Conservation (phyloP, 2,113 vertebrate species). For the Bucco capensis region DNA sequence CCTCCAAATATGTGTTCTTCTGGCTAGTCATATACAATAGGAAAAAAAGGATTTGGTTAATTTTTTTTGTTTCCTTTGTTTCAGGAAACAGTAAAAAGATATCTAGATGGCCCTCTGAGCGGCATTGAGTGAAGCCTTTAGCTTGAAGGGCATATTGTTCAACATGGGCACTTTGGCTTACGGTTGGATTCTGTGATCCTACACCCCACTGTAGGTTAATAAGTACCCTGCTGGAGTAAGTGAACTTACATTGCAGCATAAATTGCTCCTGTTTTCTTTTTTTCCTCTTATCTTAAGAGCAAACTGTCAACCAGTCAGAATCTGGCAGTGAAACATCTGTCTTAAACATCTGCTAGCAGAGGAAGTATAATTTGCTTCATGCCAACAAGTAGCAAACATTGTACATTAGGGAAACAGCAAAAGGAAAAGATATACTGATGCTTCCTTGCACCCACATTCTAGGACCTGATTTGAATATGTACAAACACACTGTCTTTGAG, state of each 20-base stretch:
- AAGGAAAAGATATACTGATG: not conserved
- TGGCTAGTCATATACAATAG: not conserved
- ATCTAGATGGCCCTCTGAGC: not conserved
- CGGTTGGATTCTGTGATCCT: not conserved
- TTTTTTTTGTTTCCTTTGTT: not conserved
- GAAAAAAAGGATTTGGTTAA: not conserved
- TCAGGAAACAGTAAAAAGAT: not conserved
- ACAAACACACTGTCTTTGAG: not conserved
- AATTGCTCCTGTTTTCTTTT: not conserved
- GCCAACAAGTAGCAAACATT: not conserved
- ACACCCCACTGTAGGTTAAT: not conserved
- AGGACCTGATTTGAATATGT: not conserved
- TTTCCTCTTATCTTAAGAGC: not conserved
- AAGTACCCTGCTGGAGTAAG: not conserved
- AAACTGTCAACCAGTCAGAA: slow-evolving; percentile 3
- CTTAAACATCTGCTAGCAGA: slow-evolving; percentile 41
- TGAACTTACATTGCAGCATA: not conserved
- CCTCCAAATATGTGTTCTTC: not conserved
- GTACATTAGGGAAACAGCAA: not conserved
- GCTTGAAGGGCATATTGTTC: not conserved
- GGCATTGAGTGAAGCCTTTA: not conserved
- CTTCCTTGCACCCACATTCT: not conserved
- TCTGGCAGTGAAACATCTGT: slow-evolving; percentile 48
- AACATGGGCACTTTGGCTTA: not conserved
- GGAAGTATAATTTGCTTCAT: slow-evolving; percentile 6